A percentile compares a stretch with the other conserved stretches of the same genome.
Conservation (phyloP, 2,797 vertebrate species). For the Loris lydekkerianus region DNA sequence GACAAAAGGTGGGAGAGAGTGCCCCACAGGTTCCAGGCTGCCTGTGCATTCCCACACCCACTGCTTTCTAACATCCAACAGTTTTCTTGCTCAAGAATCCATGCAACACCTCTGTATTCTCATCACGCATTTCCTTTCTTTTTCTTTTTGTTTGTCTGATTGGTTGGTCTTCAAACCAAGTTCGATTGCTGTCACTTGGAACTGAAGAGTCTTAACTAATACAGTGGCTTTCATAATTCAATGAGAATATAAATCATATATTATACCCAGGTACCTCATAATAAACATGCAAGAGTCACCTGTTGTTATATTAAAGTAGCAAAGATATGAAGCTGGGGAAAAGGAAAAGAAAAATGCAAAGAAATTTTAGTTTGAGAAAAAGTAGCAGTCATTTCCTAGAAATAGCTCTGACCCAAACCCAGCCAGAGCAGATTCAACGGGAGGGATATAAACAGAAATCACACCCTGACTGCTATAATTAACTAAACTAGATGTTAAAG, state of each 20-base stretch:
- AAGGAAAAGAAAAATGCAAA: constrained; percentile 81
- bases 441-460: constrained; percentile 90
- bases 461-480: constrained; percentile 90
- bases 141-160: neutral
- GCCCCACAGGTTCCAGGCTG: neutral
- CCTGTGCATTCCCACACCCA: neutral
- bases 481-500: constrained; percentile 92
- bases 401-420: constrained; percentile 89
- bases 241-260: neutral
- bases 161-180: constrained; percentile 14
- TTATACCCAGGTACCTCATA: neutral
- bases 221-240: neutral
- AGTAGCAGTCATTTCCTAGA: constrained; percentile 86
- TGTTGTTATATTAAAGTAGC: neutral
- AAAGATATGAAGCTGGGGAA: constrained; percentile 66
- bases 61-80: neutral
- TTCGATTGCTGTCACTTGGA: neutral
- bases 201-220: neutral
- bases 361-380: constrained; percentile 88
- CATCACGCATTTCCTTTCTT: neutral
- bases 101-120: neutral
- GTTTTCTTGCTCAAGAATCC: neutral
- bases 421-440: constrained; percentile 88
- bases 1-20: neutral
- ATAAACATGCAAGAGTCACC: neutral